phyloP scores from a whole-genome alignment of 1,140 invertebrate genomes.

The Diprion similis region DNA sequence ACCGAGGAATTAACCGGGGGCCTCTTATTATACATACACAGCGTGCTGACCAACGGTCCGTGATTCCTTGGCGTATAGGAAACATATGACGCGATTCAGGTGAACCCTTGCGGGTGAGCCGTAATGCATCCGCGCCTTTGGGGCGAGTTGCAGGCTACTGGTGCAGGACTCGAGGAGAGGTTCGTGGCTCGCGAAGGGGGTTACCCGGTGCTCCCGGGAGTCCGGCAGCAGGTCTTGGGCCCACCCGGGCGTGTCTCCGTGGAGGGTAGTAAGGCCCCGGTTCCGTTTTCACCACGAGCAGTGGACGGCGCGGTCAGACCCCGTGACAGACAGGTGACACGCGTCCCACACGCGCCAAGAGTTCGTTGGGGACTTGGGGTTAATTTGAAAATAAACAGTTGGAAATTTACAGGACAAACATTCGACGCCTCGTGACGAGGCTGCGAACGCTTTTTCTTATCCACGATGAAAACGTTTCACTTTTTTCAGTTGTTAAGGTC shows the following conservation, averaged over 20 bases:
- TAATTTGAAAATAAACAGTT: constrained; percentile 46
- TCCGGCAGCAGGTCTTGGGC: constrained; percentile 48
- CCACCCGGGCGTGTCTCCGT: constrained; percentile 53
- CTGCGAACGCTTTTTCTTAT: too few relatives aligned
- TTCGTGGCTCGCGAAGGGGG: too few relatives aligned
- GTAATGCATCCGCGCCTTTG: not conserved
- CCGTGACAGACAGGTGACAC: constrained; percentile 61
- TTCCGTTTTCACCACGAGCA: constrained; percentile 1
- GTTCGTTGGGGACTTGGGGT: constrained; percentile 35
- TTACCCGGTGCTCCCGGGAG: not conserved
- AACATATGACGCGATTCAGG: constrained; percentile 4
- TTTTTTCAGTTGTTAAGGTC: too few relatives aligned
- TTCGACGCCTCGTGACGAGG: not conserved
- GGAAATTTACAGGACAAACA: constrained; percentile 39
- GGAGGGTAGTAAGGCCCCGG: constrained; percentile 45
- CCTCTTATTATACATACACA: too few relatives aligned
- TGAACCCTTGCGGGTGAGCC: not conserved
- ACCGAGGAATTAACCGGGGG: too few relatives aligned
- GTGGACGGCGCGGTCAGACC: constrained; percentile 40
- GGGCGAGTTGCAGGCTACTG: not conserved
- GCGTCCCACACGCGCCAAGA: constrained; percentile 48
- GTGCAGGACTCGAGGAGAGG: too few relatives aligned
- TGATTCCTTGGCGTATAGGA: not conserved
- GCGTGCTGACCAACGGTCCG: not conserved
- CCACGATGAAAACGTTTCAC: too few relatives aligned